Base-by-base conservation (phyloP, 1,140 invertebrate species). In the Macrobrachium nipponense region DNA sequence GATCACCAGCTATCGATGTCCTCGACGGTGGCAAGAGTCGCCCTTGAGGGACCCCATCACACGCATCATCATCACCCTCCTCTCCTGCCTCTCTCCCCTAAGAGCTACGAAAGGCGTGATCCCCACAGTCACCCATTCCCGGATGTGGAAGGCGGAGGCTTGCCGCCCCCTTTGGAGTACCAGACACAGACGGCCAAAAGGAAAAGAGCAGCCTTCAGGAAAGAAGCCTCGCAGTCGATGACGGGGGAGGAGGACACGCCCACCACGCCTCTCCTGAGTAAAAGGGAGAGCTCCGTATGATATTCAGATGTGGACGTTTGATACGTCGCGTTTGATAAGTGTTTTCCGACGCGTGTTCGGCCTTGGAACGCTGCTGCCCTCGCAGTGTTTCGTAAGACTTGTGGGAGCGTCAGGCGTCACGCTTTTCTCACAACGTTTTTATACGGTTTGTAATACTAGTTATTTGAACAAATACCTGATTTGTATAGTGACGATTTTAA, bases 221-320 rank as follows among this genome's bases (percentile, higher is more conserved):
- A 61, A 15, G 68, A 27, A 51, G 36, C 43, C n/a, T 77, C 43
- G n/a, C 72, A 80, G 10, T 68, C 78, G 10, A 61, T 51, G 51
- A 51, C 36, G 10, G 12, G 62, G 12, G 78, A 80, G n/a, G 77
- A 83, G 12, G 73, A 77, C 15, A 77, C 82, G 10, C 82, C 73
- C 11, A 66, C 14, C 18, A 77, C 82, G 7, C 82, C 82, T n/a
- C 43, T 77, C 18, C 44, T 68, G 0, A n/a, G 18, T 23, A 77
- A 84, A 20, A 36, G 82, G 27, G 82, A 84, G 44, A 84, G 82
- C 20, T 84, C 82, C 6, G 82, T 84, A 84, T 84, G 82, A 84
- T 84, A 61, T 51, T 51, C 51, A 51, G 51, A 51, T 7, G 51
- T 7, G 51, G 51, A 51, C 51, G 51, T 7, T 51, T 51, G 51